phyloP scores from a whole-genome alignment of 2,113 vertebrate species.

The Candoia aspera region DNA sequence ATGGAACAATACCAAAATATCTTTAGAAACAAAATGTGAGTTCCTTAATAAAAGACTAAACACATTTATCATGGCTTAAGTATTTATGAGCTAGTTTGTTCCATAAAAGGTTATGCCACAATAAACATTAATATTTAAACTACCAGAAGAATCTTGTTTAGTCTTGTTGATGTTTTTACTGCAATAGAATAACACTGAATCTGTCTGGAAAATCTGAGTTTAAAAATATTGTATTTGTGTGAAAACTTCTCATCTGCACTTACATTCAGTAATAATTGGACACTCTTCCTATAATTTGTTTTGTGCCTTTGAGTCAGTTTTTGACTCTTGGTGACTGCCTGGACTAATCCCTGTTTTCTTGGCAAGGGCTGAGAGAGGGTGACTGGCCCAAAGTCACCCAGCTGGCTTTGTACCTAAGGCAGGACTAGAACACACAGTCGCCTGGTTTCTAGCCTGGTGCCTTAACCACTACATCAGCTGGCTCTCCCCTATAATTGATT shows the following conservation, averaged over 20 bases:
- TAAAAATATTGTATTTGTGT: background rate
- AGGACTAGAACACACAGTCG: background rate
- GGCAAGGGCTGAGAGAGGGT: background rate
- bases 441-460: background rate
- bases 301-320: background rate
- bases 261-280: background rate
- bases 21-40: background rate
- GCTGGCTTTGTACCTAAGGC: background rate
- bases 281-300: background rate
- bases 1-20: background rate
- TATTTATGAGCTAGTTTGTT: background rate
- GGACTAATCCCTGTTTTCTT: background rate
- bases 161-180: background rate
- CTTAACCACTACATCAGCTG: background rate
- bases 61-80: background rate
- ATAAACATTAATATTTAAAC: background rate
- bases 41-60: background rate
- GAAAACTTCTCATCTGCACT: background rate
- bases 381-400: background rate
- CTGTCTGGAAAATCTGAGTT: background rate
- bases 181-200: background rate
- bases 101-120: background rate
- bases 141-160: background rate
- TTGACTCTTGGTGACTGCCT: background rate
- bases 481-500: background rate